phyloP scores from a whole-genome alignment of 2,113 vertebrate species.

The Promerops cafer region DNA sequence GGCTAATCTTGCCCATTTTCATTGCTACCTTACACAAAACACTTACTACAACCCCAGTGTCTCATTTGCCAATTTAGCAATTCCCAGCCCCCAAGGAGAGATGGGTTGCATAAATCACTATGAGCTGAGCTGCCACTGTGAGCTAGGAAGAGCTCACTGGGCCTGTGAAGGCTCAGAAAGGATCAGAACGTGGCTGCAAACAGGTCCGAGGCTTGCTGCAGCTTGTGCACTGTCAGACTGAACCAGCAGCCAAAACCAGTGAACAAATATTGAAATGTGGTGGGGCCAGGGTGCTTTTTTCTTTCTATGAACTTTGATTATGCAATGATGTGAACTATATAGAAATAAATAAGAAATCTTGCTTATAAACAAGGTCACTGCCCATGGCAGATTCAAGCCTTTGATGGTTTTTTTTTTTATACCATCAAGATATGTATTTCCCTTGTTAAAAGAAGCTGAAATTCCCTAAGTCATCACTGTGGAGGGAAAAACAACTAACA shows the following conservation, averaged over 20 bases:
- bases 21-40: not conserved
- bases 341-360: not conserved
- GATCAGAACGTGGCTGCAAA: not conserved
- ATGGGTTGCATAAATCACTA: not conserved
- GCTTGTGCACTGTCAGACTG: not conserved
- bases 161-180: not conserved
- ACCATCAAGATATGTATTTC: not conserved
- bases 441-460: not conserved
- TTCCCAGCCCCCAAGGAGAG: not conserved
- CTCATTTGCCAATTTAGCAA: not conserved
- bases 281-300: not conserved
- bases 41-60: rapidly evolving
- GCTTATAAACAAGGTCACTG: not conserved
- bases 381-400: not conserved
- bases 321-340: not conserved
- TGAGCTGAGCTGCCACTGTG: rapidly evolving
- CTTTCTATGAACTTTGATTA: not conserved
- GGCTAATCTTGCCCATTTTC: not conserved
- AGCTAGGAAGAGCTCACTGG: not conserved
- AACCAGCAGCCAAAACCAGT: not conserved
- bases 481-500: not conserved
- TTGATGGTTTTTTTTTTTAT: not conserved
- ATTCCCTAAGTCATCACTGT: not conserved
- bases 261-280: not conserved
- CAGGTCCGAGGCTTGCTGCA: not conserved